phyloP scores from a whole-genome alignment of 2,113 vertebrate species.

The Himantopus leucocephalus region DNA sequence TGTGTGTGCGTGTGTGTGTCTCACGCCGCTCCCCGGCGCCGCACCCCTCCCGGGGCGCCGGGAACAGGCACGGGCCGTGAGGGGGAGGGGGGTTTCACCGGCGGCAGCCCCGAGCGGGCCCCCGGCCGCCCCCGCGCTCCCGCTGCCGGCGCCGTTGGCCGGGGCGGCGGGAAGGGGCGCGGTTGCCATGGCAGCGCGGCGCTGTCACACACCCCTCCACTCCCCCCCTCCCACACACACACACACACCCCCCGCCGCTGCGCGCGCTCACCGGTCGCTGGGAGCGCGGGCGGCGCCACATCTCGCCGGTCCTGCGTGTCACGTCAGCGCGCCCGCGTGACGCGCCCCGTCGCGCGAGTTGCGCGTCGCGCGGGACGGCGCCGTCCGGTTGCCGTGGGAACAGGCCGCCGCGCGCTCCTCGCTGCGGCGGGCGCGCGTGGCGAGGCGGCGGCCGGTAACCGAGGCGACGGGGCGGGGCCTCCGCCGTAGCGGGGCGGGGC shows the following conservation, averaged over 20 bases:
- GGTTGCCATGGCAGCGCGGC: neutral
- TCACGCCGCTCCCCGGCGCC: neutral
- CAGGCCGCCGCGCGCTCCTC: neutral
- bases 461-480: neutral
- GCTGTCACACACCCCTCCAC: neutral
- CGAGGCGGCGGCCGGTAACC: neutral
- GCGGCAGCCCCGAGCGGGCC: neutral
- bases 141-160: neutral
- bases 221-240: neutral
- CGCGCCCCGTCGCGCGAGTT: neutral
- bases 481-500: neutral
- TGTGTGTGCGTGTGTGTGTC: too few relatives aligned
- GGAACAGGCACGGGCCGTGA: too few relatives aligned
- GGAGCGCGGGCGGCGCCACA: neutral
- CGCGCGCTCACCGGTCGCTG: neutral
- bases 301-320: neutral
- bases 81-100: too few relatives aligned
- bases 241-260: neutral
- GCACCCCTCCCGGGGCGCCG: too few relatives aligned
- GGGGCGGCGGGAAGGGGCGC: neutral
- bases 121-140: neutral
- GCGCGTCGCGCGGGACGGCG: neutral
- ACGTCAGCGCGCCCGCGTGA: neutral
- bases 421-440: too few relatives aligned
- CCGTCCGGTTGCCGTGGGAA: neutral